Evolutionary conservation across 1,140 invertebrate species (phyloP).

Genomic region (Bacillus rossius): DNA sequence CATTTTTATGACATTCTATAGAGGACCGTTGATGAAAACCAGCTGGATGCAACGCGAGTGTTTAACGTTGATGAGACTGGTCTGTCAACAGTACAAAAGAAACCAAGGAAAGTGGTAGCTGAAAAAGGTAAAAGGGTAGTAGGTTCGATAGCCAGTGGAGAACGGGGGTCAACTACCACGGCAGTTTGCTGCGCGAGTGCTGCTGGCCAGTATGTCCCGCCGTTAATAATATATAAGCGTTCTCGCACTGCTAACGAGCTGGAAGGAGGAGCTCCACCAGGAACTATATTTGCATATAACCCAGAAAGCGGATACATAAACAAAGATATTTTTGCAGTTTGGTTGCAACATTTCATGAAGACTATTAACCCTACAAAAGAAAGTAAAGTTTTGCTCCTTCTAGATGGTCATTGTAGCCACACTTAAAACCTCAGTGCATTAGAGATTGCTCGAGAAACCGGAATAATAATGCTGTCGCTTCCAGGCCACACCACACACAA

Average conservation of each 20-base stretch:
- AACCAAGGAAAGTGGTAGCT: slow-evolving; percentile 28
- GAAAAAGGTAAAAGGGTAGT: slow-evolving; percentile 38
- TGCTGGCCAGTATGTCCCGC: slow-evolving; percentile 32
- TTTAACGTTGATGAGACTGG: slow-evolving; percentile 40
- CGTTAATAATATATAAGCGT: slow-evolving; percentile 22
- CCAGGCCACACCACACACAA: slow-evolving; percentile 6
- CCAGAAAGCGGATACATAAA: slow-evolving; percentile 9
- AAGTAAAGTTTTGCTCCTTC: neutral
- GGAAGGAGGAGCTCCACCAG: slow-evolving; percentile 16
- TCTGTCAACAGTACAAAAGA: slow-evolving; percentile 30
- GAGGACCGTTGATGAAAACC: slow-evolving; percentile 26
- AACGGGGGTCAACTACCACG: slow-evolving; percentile 41
- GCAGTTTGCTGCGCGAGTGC: slow-evolving; percentile 34
- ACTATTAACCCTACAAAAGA: neutral
- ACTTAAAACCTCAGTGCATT: neutral
- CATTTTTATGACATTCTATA: slow-evolving; percentile 31
- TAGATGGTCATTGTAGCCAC: neutral
- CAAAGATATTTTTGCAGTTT: slow-evolving; percentile 1
- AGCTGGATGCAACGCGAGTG: slow-evolving; percentile 32
- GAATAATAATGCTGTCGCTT: slow-evolving; percentile 6
- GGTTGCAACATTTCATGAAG: neutral
- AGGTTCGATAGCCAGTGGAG: slow-evolving; percentile 38
- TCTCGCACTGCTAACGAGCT: slow-evolving; percentile 28
- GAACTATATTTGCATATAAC: neutral
- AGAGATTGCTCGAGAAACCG: slow-evolving; percentile 6